Evolutionary conservation across 2,797 vertebrate genomes (phyloP).

Genomic region (Cephalopachus bancanus): DNA sequence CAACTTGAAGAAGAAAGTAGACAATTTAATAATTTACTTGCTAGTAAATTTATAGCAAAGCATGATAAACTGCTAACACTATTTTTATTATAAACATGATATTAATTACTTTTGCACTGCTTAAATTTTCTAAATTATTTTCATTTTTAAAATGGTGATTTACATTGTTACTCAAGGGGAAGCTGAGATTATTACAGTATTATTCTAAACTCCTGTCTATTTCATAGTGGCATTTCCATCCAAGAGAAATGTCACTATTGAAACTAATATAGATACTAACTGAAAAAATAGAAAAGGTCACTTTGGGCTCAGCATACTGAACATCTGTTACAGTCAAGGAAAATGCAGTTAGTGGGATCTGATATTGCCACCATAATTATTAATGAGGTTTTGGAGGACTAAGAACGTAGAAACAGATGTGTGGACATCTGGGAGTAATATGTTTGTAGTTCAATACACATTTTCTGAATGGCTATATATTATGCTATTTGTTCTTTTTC

Average conservation of each 20-base stretch:
- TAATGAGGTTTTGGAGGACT: not conserved
- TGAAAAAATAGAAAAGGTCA: not conserved
- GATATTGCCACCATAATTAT: not conserved
- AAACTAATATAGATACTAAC: not conserved
- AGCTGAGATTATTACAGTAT: not conserved
- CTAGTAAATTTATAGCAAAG: not conserved
- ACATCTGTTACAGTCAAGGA: not conserved
- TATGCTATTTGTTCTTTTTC: not conserved
- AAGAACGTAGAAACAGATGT: not conserved
- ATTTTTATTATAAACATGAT: not conserved
- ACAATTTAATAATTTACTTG: not conserved
- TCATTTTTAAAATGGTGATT: not conserved
- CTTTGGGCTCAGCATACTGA: not conserved
- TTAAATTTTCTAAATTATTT: not conserved
- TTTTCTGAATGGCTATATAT: not conserved
- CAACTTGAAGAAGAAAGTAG: not conserved
- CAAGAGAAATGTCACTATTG: not conserved
- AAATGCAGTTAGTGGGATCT: not conserved
- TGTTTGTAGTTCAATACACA: not conserved
- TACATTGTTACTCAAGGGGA: not conserved
- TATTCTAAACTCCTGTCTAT: not conserved
- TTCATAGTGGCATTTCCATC: not conserved
- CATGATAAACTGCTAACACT: not conserved
- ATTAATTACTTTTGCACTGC: not conserved
- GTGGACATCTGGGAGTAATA: not conserved